phyloP scores from a whole-genome alignment of 2,797 vertebrate species.

The Pachyuromys duprasi region DNA sequence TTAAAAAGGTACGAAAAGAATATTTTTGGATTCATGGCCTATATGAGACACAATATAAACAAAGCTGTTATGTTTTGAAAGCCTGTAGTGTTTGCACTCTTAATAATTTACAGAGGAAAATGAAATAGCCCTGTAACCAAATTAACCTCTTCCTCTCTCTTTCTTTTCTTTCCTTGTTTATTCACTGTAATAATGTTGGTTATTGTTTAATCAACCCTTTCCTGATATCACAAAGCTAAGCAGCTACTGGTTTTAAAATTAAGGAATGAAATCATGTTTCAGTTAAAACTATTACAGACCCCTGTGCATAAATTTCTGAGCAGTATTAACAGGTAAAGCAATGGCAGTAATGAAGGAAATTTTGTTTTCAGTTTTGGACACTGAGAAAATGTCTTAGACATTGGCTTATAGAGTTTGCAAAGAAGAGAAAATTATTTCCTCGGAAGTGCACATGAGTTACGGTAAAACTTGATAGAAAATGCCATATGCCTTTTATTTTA shows the following conservation, averaged over 20 bases:
- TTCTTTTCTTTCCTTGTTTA: not conserved
- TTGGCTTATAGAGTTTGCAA: not conserved
- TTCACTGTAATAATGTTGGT: not conserved
- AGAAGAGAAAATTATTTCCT: not conserved
- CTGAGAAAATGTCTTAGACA: not conserved
- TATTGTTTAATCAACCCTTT: not conserved
- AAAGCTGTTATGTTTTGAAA: not conserved
- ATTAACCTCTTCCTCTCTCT: not conserved
- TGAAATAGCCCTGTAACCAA: not conserved
- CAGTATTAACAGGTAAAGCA: not conserved
- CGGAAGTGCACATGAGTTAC: not conserved
- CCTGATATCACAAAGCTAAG: not conserved
- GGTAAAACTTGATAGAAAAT: not conserved
- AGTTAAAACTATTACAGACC: not conserved
- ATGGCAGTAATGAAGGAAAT: not conserved
- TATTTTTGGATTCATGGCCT: not conserved
- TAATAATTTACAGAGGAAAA: not conserved
- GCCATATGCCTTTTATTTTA: not conserved
- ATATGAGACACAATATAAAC: not conserved
- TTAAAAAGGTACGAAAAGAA: not conserved
- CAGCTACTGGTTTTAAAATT: not conserved
- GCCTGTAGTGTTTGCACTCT: not conserved
- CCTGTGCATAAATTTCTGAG: not conserved
- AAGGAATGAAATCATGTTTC: not conserved
- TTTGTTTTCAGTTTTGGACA: not conserved